A percentile compares a stretch with the other conserved stretches of the same genome.
These are phyloP conservation scores for Tragelaphus eurycerus DNA, from an alignment of 2,797 vertebrate species.

Conservation along the genomic window DNA sequence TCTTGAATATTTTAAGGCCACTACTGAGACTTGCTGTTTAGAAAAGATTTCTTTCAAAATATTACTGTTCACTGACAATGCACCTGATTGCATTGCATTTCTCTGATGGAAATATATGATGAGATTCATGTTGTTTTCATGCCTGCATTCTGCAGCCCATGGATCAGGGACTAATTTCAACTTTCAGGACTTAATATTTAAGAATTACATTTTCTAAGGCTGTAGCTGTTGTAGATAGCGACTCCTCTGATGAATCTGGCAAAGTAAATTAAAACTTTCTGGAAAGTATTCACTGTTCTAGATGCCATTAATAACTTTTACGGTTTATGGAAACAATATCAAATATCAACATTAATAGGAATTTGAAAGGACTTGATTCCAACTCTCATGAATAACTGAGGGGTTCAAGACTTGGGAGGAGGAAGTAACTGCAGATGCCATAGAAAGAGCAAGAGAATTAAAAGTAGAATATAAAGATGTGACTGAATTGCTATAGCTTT, in stretches of 20 bases:
- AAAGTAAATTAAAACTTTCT: not conserved
- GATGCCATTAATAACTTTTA: not conserved
- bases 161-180: not conserved
- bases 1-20: not conserved
- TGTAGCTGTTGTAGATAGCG: not conserved
- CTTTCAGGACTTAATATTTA: not conserved
- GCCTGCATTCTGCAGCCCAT: not conserved
- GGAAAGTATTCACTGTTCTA: not conserved
- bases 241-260: not conserved
- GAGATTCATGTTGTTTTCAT: not conserved
- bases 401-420: not conserved
- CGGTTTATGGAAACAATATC: not conserved
- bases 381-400: not conserved
- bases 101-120: not conserved
- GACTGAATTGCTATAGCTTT: not conserved
- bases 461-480: not conserved
- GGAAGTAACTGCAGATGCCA: not conserved
- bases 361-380: not conserved
- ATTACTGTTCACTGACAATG: not conserved
- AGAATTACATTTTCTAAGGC: not conserved
- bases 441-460: not conserved
- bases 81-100: not conserved
- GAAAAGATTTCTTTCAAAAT: not conserved
- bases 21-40: not conserved
- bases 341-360: not conserved